These are phyloP conservation scores for Lucilia sericata DNA, from an alignment of 1,140 invertebrate species.

Conservation along the genomic window DNA sequence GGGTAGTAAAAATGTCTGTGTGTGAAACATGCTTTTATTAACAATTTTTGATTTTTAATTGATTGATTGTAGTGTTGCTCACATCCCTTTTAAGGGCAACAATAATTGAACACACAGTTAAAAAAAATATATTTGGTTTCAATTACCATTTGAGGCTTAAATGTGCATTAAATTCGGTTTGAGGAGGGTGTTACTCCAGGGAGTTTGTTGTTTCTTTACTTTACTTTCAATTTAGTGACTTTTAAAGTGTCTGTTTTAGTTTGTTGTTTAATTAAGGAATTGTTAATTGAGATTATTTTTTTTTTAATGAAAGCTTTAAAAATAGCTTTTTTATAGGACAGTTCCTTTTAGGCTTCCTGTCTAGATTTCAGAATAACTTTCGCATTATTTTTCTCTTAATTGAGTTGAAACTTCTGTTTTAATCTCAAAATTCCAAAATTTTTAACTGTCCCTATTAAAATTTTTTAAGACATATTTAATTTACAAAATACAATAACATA, in stretches of 20 bases:
- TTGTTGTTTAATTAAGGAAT: too few relatives aligned
- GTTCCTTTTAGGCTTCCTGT: too few relatives aligned
- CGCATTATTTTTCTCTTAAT: too few relatives aligned
- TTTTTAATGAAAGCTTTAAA: too few relatives aligned
- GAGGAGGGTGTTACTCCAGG: neutral
- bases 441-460: too few relatives aligned
- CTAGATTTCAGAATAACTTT: too few relatives aligned
- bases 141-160: neutral
- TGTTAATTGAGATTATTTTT: too few relatives aligned
- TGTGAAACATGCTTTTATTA: neutral
- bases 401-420: too few relatives aligned
- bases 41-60: slow-evolving; percentile 11
- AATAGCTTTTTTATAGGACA: too few relatives aligned
- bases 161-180: neutral
- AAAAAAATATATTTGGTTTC: neutral
- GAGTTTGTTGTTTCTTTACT: neutral
- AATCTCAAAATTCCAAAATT: too few relatives aligned
- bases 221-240: neutral
- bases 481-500: neutral
- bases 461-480: too few relatives aligned
- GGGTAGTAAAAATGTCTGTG: neutral
- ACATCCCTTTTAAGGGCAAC: neutral
- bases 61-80: neutral
- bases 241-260: too few relatives aligned
- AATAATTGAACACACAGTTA: neutral